Evolutionary conservation across 2,888 invertebrate genomes (phyloP).

Genomic region (Microctonus brassicae): DNA sequence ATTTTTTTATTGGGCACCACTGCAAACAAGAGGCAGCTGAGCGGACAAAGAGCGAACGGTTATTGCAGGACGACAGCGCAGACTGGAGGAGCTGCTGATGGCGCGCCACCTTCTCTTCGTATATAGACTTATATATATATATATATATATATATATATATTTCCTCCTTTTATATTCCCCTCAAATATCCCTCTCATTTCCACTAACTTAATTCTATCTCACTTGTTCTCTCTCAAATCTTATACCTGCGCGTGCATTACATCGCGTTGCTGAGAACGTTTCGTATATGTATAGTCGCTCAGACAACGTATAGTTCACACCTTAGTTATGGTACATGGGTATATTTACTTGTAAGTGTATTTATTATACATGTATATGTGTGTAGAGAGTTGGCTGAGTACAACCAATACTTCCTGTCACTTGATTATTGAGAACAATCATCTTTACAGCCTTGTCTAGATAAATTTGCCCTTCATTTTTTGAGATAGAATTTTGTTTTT

Average conservation of each 20-base stretch:
- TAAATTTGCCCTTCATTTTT: neutral
- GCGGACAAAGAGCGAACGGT: slow-evolving; percentile 68
- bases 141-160: too few relatives aligned
- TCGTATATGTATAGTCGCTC: neutral
- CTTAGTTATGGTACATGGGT: too few relatives aligned
- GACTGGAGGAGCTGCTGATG: slow-evolving; percentile 43
- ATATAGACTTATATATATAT: slow-evolving; percentile 12
- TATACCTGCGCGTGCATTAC: slow-evolving; percentile 3
- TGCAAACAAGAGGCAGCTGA: slow-evolving; percentile 67
- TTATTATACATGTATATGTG: neutral
- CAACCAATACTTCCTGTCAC: neutral
- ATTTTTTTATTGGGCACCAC: slow-evolving; percentile 60
- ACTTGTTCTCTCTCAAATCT: neutral
- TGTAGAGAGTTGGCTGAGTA: neutral
- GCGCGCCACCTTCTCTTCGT: slow-evolving; percentile 33
- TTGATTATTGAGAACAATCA: neutral
- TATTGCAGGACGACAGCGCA: slow-evolving; percentile 63
- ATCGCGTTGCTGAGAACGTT: neutral
- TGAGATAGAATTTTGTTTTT: neutral
- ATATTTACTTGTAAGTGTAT: neutral
- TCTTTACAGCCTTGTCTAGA: neutral
- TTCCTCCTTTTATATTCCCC: too few relatives aligned
- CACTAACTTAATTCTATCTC: slow-evolving; percentile 11
- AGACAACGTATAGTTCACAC: slow-evolving; percentile 7
- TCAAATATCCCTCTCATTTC: slow-evolving; percentile 8